Base-by-base conservation (phyloP, 2,888 invertebrate species). In the Carabus problematicus region DNA sequence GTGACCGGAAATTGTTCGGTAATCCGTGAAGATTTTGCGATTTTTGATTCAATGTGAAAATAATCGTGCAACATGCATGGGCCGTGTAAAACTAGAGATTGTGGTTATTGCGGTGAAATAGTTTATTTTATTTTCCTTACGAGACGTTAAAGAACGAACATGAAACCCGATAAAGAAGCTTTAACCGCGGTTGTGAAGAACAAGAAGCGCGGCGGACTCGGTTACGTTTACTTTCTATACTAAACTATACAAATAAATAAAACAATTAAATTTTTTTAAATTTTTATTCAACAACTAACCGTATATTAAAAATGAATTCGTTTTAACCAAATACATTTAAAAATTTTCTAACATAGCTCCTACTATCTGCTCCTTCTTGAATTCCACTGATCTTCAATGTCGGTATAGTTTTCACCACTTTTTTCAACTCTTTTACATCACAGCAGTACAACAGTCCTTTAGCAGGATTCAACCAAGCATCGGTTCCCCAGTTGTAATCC, bases 381-480 rank as follows among this genome's bases (percentile, higher is more conserved):
- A 74, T 49, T 29, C 71, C 77, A 41, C 72, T 73, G 7, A 75
- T 74, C 19, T 73, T 71, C 40, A 79, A 62, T 12, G 73, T 70
- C 3, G 77, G 75, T 39, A 71, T 75, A 71, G 63, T 75, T 66
- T 55, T 71, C 58, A 73, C 75, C 71, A 71, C 74, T 64, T 70
- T 64, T 41, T 73, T 70, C 64, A 83, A 79, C 7, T 77, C 77
- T 29, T 74, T 71, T n/a, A 81, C 78, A 55, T 79, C 78, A 74
- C 84, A 84, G 73, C 83, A 83, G 72, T 80, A 80, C 7, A 82
- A 76, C 70, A 78, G 80, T 2, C 84, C 83, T 69, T 75, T 77
- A 7, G 73, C 70, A 8, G 74, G 18, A 59, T 75, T 73, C 6
- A 71, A 70, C 77, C 78, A 80, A 49, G 71, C 70, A 7, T 49